These are phyloP conservation scores for Trichechus manatus DNA, from an alignment of 2,113 vertebrate species.

Conservation along the genomic window DNA sequence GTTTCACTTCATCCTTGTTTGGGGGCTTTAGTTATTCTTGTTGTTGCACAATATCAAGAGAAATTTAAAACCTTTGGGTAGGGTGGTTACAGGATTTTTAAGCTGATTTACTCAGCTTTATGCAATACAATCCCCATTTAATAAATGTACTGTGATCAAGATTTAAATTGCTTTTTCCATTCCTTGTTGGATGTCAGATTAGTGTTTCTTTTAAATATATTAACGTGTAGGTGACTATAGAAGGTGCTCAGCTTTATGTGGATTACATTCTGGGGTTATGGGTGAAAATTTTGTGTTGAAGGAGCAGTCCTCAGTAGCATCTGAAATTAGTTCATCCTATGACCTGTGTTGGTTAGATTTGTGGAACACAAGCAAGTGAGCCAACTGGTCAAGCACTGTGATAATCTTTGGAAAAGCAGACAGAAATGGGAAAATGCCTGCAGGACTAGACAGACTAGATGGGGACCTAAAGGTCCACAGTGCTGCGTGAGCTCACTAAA, in stretches of 20 bases:
- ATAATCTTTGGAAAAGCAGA: not conserved
- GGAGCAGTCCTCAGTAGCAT: not conserved
- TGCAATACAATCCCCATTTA: not conserved
- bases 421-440: not conserved
- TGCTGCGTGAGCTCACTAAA: not conserved
- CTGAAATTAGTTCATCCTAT: not conserved
- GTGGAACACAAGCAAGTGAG: not conserved
- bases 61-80: not conserved
- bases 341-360: not conserved
- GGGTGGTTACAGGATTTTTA: not conserved
- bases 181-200: not conserved
- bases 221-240: not conserved
- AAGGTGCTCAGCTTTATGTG: not conserved
- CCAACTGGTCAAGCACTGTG: not conserved
- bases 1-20: not conserved
- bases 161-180: constrained; percentile 36
- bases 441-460: not conserved
- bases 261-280: not conserved
- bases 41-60: not conserved
- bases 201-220: not conserved
- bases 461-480: not conserved
- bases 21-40: not conserved
- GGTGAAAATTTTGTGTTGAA: not conserved
- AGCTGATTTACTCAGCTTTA: not conserved
- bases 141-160: not conserved